Conservation (phyloP, 1,140 invertebrate species). For the Pemphigus obesinymphae region DNA sequence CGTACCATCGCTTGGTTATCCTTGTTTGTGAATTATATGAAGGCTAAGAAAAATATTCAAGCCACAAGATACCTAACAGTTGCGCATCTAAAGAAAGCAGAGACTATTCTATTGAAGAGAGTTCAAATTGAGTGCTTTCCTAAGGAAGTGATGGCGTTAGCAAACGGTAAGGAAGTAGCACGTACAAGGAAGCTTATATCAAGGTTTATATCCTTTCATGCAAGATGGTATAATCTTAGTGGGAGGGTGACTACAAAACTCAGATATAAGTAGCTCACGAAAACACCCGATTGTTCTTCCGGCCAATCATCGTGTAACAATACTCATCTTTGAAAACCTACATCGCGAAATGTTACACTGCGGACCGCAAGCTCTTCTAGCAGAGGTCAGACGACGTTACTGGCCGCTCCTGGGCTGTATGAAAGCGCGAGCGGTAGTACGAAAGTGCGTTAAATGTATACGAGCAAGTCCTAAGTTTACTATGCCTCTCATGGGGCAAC, state of each 20-base stretch:
- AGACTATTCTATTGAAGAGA: neutral
- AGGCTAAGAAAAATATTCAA: neutral
- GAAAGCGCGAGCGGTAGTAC: neutral
- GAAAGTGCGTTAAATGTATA: neutral
- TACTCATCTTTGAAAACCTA: neutral
- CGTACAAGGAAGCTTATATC: neutral
- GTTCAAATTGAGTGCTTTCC: too few relatives aligned
- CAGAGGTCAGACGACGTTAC: neutral
- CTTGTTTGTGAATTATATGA: neutral
- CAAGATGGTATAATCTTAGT: neutral
- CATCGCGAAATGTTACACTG: conserved; percentile 46
- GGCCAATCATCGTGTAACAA: neutral
- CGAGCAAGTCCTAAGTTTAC: neutral
- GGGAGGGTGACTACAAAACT: neutral
- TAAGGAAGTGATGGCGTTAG: neutral
- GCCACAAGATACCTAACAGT: neutral
- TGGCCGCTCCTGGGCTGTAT: neutral
- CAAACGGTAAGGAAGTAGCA: neutral
- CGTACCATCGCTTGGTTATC: neutral
- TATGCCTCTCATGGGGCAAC: neutral
- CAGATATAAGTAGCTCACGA: neutral
- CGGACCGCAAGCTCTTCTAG: neutral
- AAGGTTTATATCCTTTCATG: neutral
- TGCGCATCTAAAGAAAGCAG: neutral
- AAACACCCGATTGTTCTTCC: conserved; percentile 17